Base-by-base conservation (phyloP, 2,113 vertebrate species). In the Nansenia antarctica region DNA sequence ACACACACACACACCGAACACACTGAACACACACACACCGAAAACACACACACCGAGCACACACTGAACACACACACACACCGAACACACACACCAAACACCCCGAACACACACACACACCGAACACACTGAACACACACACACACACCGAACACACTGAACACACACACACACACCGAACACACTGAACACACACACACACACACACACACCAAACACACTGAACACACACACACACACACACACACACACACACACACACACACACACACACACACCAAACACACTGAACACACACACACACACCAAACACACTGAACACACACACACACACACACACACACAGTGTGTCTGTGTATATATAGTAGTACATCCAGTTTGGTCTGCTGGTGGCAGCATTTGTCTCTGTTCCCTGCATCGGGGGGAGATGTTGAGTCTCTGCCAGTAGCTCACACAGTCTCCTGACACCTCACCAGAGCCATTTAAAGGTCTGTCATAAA, bases 391-490 rank as follows among this genome's bases (percentile, higher is more conserved):
- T 49, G n/a, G 45, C n/a, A 49, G n/a, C 45, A 49, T 49, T 20
- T 14, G 8, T n/a, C 45, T n/a, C 45, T 47, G 6, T 20, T 47
- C 45, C 45, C 37, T 42, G 11, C 15, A 15, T 42, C 11, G 11
- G 9, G 37, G 37, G 1, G 37, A 42, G 3, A 6, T 52, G 20
- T 52, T 52, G 47, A 52, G 18, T 52, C 47, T 22, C 52, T 54
- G 52, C 20, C 9, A 9, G 24, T 24, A 14, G 32, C 53, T 75
- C 54, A 67, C 55, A 14, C 59, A 35, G 39, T n/a, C 70, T 42
- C 34, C 66, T 61, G 35, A 30, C n/a, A n/a, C 9, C 11, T 42
- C n/a, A 9, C 47, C 14, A 27, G 45, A 52, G 49, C 31, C 65
- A 67, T n/a, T n/a, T 47, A 69, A 27, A 52, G 18, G 12, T 39